Evolutionary conservation across 2,113 vertebrate genomes (phyloP), one percentile per base, ranked within the genome.

Genomic region (Tupaia chinensis): DNA sequence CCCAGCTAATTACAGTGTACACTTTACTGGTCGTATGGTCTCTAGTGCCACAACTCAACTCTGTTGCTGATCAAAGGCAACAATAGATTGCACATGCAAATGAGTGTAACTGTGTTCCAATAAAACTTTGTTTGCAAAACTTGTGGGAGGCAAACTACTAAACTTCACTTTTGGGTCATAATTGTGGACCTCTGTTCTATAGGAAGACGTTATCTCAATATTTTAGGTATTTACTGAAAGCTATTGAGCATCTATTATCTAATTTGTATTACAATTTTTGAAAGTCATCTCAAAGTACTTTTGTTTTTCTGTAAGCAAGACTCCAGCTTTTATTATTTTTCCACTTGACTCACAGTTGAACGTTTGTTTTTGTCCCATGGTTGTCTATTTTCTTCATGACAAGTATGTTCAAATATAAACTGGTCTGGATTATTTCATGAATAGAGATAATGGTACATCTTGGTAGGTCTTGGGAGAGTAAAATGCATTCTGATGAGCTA

Each of bases 71-170:
- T 92, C 61, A 90, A 92, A 76, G n/a, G 53, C 9, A 68, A 16
- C 13, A 54, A 66, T 61, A 87, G 44, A 73, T 25, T 88, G 56
- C 19, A 22, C 68, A 63, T 78, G 65, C 10, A 32, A n/a, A 44
- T 88, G 32, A 91, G 1, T 25, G 13, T 65, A 60, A 58, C 10
- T 69, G 10, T 92, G 16, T 91, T 81, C 17, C 27, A 93, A 60
- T 83, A 91, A 93, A 92, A 93, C 25, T 88, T 95, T 66, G 92
- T 93, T 86, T 76, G 78, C 13, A 81, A 94, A 94, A 73, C 15
- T 73, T 10, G 1, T 73, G 27, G 5, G 4, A 89, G 25, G 17
- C 27, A 82, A 65, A 78, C 29, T 23, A 9, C 12, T 5, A 54
- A 9, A 23, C 34, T 85, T 87, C 29, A 9, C 27, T 34, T 72